A percentile compares a stretch with the other conserved stretches of the same genome.
Conservation (phyloP, 2,797 vertebrate species). For the Columba guinea region DNA sequence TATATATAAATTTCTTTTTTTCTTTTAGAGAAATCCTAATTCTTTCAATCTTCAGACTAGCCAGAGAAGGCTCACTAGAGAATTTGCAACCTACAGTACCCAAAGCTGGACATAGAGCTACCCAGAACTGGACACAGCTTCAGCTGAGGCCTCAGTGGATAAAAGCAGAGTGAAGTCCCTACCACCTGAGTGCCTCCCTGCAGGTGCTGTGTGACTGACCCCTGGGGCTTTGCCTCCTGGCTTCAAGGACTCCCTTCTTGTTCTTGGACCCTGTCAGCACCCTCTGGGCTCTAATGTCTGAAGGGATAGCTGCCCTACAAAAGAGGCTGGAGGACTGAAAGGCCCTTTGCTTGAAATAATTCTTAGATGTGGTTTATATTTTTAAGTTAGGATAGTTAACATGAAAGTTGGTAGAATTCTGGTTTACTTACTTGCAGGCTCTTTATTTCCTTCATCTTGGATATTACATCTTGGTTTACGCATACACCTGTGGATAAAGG, state of each 20-base stretch:
- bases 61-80: neutral
- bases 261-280: neutral
- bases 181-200: too few species aligned
- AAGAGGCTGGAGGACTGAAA: neutral
- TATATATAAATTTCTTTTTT: neutral
- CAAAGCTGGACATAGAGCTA: neutral
- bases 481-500: neutral
- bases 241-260: neutral
- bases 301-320: neutral
- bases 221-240: neutral
- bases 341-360: neutral
- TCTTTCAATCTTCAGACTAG: neutral
- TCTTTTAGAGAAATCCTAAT: neutral
- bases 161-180: neutral
- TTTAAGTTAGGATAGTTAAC: neutral
- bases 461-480: neutral
- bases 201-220: neutral
- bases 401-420: neutral
- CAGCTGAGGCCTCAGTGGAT: accelerated
- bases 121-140: neutral
- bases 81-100: neutral
- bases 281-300: neutral
- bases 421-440: neutral
- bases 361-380: neutral
- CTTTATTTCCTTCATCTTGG: neutral